Percentiles rank a stretch among this genome's conserved stretches.
Conservation (phyloP, 1,140 invertebrate species). For the Araneus ventricosus region DNA sequence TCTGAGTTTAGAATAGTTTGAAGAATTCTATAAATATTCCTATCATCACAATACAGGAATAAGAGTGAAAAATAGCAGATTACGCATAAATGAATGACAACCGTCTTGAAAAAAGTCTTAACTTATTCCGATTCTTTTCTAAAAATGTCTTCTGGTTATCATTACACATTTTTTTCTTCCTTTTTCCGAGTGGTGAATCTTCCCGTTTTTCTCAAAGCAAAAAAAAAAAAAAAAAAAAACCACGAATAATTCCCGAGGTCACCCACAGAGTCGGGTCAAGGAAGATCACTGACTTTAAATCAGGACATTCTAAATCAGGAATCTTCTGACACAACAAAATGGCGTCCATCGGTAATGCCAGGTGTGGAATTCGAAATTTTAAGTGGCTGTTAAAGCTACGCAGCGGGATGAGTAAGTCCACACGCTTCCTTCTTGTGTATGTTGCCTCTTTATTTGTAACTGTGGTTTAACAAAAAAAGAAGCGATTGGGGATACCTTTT, state of each 20-base stretch:
- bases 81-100: background rate
- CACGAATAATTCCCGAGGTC: background rate
- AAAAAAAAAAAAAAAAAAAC: background rate
- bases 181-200: background rate
- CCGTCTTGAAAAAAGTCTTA: background rate
- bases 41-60: background rate
- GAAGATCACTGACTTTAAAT: constrained; percentile 58
- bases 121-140: background rate
- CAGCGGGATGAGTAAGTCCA: background rate
- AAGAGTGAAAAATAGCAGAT: background rate
- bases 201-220: background rate
- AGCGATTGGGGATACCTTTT: background rate
- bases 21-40: background rate
- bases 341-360: background rate
- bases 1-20: background rate
- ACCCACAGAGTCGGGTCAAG: constrained; percentile 19
- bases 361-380: constrained; percentile 38
- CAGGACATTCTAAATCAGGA: constrained; percentile 53
- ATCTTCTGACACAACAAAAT: background rate
- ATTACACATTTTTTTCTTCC: background rate
- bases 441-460: background rate
- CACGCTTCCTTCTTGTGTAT: background rate
- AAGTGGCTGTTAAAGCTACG: background rate
- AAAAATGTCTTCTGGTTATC: background rate
- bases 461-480: background rate